These are phyloP conservation scores for Oreochromis niloticus DNA, from an alignment of 2,113 vertebrate species.

Conservation along the genomic window DNA sequence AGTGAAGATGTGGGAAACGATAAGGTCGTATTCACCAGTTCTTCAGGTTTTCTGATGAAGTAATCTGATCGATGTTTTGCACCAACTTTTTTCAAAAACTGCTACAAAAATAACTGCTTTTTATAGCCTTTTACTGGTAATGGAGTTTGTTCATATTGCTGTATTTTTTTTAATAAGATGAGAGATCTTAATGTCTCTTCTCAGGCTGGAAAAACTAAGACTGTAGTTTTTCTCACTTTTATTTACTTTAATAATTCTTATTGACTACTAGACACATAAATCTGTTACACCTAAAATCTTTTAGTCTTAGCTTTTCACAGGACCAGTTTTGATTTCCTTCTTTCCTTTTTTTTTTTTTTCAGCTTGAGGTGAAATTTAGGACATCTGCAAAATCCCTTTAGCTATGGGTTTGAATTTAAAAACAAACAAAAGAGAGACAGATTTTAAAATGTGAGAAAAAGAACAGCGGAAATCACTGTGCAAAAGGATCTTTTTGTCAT, in stretches of 20 bases:
- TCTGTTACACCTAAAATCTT: background rate
- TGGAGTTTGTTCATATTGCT: background rate
- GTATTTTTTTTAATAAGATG: background rate
- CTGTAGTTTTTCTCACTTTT: background rate
- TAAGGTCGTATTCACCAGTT: background rate
- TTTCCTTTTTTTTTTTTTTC: background rate
- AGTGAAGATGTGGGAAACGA: background rate
- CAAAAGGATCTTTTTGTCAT: background rate
- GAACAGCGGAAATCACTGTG: background rate
- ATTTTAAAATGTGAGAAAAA: background rate
- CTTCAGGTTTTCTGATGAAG: background rate
- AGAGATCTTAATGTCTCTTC: background rate
- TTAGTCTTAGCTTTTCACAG: background rate
- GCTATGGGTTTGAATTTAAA: background rate
- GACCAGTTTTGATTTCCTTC: background rate
- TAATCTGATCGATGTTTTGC: background rate
- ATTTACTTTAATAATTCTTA: background rate
- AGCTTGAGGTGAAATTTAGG: constrained; percentile 18
- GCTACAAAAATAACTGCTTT: background rate
- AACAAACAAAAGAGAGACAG: background rate
- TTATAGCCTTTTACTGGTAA: background rate
- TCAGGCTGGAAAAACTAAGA: background rate
- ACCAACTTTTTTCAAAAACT: background rate
- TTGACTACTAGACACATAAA: background rate
- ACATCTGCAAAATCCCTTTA: constrained; percentile 12